phyloP scores from a whole-genome alignment of 2,888 invertebrate genomes.

The Thelaira solivaga region DNA sequence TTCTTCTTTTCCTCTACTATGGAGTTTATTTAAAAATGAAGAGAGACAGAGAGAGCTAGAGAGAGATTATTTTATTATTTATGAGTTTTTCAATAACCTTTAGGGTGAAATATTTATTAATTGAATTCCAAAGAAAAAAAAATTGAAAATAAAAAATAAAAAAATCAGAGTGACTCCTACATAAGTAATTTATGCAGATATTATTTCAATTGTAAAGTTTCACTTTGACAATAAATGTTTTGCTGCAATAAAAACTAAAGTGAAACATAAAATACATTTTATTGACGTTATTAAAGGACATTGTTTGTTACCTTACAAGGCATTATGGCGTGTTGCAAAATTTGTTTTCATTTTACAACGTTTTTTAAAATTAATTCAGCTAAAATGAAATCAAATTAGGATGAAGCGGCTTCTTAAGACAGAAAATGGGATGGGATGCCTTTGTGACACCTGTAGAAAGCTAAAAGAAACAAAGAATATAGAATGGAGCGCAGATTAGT shows the following conservation, averaged over 20 bases:
- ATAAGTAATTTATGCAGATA: conserved; percentile 41
- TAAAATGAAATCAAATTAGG: too few relatives aligned
- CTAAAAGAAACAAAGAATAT: too few relatives aligned
- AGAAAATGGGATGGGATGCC: too few relatives aligned
- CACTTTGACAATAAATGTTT: conserved; percentile 16
- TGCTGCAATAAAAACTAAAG: background rate
- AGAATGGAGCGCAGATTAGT: too few relatives aligned
- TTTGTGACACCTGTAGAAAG: too few relatives aligned
- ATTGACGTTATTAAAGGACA: background rate
- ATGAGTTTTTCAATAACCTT: conserved; percentile 58
- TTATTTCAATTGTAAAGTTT: background rate
- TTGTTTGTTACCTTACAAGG: background rate
- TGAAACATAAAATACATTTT: background rate
- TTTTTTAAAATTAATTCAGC: too few relatives aligned
- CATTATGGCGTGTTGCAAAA: too few relatives aligned
- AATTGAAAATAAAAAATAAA: conserved; percentile 12
- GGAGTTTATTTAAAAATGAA: conserved; percentile 24
- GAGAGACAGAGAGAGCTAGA: background rate
- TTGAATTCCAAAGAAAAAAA: conserved; percentile 31
- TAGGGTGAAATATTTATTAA: conserved; percentile 51
- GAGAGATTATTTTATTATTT: conserved; percentile 52
- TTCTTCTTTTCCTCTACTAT: background rate
- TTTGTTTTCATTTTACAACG: too few relatives aligned
- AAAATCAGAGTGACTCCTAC: too few relatives aligned
- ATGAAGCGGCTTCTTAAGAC: too few relatives aligned